phyloP scores from a whole-genome alignment of 2,888 invertebrate genomes.

The Caenorhabditis panamensis region DNA sequence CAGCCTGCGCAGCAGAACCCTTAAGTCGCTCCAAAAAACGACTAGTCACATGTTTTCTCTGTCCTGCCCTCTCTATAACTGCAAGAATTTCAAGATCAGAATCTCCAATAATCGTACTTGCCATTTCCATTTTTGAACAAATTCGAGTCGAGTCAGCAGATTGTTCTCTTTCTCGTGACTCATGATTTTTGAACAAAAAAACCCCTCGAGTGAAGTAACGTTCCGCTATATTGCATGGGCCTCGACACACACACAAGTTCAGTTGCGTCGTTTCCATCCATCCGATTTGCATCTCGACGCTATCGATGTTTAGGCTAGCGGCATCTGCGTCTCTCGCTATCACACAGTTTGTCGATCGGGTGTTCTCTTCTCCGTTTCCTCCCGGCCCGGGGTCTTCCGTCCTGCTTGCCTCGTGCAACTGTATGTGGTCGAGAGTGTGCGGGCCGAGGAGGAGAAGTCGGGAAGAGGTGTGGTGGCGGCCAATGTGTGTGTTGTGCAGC shows the following conservation, averaged over 20 bases:
- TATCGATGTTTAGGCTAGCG: constrained; percentile 17
- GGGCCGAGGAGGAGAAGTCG: constrained; percentile 15
- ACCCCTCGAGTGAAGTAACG: background rate
- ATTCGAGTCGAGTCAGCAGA: background rate
- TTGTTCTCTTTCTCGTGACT: constrained; percentile 1
- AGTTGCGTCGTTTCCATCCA: background rate
- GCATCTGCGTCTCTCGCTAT: background rate
- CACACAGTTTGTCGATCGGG: background rate
- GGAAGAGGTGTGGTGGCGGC: constrained; percentile 16
- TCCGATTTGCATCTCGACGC: constrained; percentile 33
- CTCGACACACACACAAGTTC: constrained; percentile 5
- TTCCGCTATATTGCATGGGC: background rate
- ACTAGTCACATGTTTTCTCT: too few relatives aligned
- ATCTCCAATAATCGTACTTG: background rate
- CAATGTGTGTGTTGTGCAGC: constrained; percentile 18
- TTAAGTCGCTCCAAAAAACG: too few relatives aligned
- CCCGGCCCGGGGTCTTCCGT: background rate
- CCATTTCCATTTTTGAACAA: background rate
- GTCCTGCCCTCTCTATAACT: background rate
- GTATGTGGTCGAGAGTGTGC: constrained; percentile 41
- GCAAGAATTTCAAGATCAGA: background rate
- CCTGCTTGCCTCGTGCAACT: constrained; percentile 26
- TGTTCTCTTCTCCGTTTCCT: constrained; percentile 8
- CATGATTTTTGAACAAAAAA: background rate
- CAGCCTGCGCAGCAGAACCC: background rate